Conservation (phyloP, 2,113 vertebrate species). For the Nettapus auritus region DNA sequence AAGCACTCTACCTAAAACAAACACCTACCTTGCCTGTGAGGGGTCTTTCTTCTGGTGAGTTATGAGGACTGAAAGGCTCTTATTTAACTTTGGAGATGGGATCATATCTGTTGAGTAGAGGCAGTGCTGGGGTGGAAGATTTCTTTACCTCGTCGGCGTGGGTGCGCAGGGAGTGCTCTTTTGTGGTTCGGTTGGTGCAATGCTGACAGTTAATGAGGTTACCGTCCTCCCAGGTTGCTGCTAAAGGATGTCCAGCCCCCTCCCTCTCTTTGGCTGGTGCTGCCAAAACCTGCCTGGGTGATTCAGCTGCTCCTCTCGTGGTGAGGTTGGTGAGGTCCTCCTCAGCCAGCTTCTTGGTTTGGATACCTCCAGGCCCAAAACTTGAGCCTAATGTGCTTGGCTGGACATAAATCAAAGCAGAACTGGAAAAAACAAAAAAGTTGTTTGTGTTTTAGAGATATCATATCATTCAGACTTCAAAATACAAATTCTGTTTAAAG, state of each 20-base stretch:
- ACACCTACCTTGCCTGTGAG: background rate
- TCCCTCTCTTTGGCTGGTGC: background rate
- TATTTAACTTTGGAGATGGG: background rate
- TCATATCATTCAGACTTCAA: slow-evolving; percentile 34
- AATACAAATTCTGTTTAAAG: slow-evolving; percentile 53
- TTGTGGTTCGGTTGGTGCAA: background rate
- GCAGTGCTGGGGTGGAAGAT: background rate
- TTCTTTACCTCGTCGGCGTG: fast-evolving
- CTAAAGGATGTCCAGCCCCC: slow-evolving; percentile 17
- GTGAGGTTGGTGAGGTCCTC: background rate
- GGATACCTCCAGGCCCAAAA: background rate
- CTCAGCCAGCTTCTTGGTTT: background rate
- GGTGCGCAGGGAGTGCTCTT: background rate
- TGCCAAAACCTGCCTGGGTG: slow-evolving; percentile 32
- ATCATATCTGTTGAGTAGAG: fast-evolving
- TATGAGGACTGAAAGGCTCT: background rate
- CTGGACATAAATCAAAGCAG: slow-evolving; percentile 41
- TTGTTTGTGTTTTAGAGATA: slow-evolving; percentile 45
- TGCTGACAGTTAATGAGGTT: background rate
- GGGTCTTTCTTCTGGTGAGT: background rate
- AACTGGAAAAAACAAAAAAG: background rate
- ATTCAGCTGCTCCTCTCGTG: background rate
- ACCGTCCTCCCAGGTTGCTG: background rate
- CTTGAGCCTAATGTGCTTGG: background rate
- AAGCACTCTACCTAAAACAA: background rate